Evolutionary conservation across 2,113 vertebrate genomes (phyloP).

Genomic region (Pelecanus crispus): DNA sequence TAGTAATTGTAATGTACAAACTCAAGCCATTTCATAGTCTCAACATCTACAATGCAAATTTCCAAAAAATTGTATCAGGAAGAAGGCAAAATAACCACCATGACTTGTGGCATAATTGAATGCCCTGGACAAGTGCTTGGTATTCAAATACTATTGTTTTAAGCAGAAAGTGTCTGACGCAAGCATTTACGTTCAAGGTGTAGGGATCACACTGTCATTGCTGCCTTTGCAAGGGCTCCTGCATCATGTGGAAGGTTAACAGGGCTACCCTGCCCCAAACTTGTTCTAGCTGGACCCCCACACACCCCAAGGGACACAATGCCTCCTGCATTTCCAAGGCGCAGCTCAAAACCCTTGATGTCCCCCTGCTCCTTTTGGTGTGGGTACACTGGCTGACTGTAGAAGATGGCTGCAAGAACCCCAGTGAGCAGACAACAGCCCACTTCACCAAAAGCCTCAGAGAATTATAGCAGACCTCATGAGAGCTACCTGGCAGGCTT

Average conservation of each 20-base stretch:
- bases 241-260: neutral
- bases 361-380: neutral
- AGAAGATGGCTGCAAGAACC: neutral
- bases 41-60: neutral
- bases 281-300: neutral
- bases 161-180: neutral
- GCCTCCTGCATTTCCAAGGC: neutral
- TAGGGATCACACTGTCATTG: neutral
- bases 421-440: neutral
- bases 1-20: neutral
- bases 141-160: neutral
- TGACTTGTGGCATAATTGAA: neutral
- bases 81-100: neutral
- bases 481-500: neutral
- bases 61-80: neutral
- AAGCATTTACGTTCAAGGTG: neutral
- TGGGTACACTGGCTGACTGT: neutral
- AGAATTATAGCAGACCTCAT: neutral
- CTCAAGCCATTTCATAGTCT: neutral
- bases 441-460: neutral
- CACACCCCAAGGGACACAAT: rapidly evolving
- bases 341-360: neutral
- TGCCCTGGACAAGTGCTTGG: rapidly evolving
- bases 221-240: neutral
- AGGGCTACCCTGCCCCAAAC: neutral